These are phyloP conservation scores for Drosophila engyochracea DNA, from an alignment of 2,888 invertebrate species.

Conservation along the genomic window DNA sequence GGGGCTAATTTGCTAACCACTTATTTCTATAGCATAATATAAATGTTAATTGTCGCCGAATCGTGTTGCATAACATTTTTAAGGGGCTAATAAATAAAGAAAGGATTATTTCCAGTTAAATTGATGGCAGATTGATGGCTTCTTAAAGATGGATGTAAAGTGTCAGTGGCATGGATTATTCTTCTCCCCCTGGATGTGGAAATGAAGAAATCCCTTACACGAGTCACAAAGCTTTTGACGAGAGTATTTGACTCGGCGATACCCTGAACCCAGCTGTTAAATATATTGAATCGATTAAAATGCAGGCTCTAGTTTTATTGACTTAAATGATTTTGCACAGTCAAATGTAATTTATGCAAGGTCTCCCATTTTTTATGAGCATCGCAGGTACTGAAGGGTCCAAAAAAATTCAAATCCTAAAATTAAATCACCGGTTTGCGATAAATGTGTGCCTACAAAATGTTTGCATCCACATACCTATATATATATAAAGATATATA, in stretches of 20 bases:
- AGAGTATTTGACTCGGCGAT: neutral
- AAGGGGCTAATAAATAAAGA: constrained; percentile 25
- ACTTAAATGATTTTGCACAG: neutral
- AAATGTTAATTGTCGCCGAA: constrained; percentile 49
- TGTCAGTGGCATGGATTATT: neutral
- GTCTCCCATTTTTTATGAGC: neutral
- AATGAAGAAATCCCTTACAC: neutral
- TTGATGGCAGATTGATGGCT: constrained; percentile 7
- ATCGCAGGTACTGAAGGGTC: neutral
- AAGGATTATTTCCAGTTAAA: constrained; percentile 36
- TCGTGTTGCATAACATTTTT: constrained; percentile 15
- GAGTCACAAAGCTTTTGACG: too few relatives aligned
- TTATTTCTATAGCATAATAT: constrained; percentile 53
- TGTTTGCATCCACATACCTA: neutral
- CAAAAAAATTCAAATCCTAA: neutral
- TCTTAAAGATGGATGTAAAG: constrained; percentile 13
- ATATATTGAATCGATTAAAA: neutral
- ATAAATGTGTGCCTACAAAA: neutral
- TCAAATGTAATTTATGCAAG: neutral
- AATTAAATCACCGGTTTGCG: neutral
- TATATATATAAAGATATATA: too few relatives aligned
- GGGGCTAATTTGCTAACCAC: constrained; percentile 51
- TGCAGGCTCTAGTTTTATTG: neutral
- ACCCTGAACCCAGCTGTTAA: neutral
- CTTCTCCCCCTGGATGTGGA: neutral